Evolutionary conservation across 2,888 invertebrate genomes (phyloP), one percentile per base, ranked within the genome.

Genomic region (Lydus trimaculatus): DNA sequence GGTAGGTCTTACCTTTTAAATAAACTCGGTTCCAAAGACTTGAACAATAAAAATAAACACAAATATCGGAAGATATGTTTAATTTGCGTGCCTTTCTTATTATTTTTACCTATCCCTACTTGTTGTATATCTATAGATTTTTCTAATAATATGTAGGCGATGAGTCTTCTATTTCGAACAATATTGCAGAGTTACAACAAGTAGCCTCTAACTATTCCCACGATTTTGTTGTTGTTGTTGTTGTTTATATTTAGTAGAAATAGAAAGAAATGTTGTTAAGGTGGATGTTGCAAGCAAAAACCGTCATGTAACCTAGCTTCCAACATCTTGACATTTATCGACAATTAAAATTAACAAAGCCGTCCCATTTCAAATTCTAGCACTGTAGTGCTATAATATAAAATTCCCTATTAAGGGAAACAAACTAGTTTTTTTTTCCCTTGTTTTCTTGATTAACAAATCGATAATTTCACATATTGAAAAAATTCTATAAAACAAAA

Each of bases 341-440:
- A 43, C 43, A n/a, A 60, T 60, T 48, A 61, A 43, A 64, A 64
- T 60, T 64, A 64, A 60, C 64, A 64, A 43, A 64, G 64, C 39
- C 7, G 64, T 64, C 62, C 48, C 39, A 52, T 52, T 52, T 25
- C 13, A 52, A 52, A 52, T 52, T 52, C 52, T 52, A 48, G 43
- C 20, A 48, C 43, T 17, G 43, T n/a, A n/a, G n/a, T n/a, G n/a
- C n/a, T n/a, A n/a, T n/a, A n/a, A n/a, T n/a, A n/a, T n/a, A n/a
- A n/a, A n/a, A n/a, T n/a, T n/a, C n/a, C n/a, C n/a, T n/a, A n/a
- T n/a, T n/a, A n/a, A n/a, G n/a, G n/a, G n/a, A n/a, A n/a, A n/a
- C n/a, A n/a, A n/a, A n/a, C n/a, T n/a, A n/a, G n/a, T n/a, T n/a
- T n/a, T n/a, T n/a, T n/a, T n/a, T n/a, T n/a, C n/a, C n/a, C n/a